phyloP scores from a whole-genome alignment of 1,140 invertebrate genomes.

The Rhynchophorus ferrugineus region DNA sequence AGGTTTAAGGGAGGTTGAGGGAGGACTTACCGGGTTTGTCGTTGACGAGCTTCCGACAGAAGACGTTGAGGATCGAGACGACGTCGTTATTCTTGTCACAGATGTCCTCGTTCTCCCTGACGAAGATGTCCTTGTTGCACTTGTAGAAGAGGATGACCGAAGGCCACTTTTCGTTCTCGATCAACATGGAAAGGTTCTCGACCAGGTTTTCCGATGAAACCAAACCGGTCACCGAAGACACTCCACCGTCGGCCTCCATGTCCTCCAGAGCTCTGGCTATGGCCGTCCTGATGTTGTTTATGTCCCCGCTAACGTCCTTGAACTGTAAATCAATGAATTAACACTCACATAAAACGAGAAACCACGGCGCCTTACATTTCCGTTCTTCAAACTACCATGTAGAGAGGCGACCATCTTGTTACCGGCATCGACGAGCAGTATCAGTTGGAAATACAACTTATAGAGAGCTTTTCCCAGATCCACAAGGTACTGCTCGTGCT shows the following conservation, averaged over 20 bases:
- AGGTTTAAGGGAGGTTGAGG: constrained; percentile 8
- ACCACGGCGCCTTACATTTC: constrained; percentile 36
- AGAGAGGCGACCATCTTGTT: constrained; percentile 75
- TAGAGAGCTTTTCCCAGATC: constrained; percentile 80
- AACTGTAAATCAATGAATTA: constrained; percentile 37
- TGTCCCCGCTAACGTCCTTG: constrained; percentile 50
- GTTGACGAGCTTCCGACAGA: constrained; percentile 60
- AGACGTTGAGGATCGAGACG: constrained; percentile 61
- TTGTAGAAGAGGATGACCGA: constrained; percentile 55
- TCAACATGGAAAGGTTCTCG: constrained; percentile 50
- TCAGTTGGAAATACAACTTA: constrained; percentile 88
- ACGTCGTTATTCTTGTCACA: constrained; percentile 55
- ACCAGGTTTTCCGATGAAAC: constrained; percentile 42
- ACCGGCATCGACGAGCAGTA: constrained; percentile 84
- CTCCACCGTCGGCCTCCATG: constrained; percentile 50
- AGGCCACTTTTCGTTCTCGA: constrained; percentile 56
- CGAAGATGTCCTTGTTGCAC: constrained; percentile 53
- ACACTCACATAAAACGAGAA: not conserved
- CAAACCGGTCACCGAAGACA: constrained; percentile 42
- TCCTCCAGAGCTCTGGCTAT: constrained; percentile 49
- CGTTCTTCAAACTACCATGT: constrained; percentile 46
- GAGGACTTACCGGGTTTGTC: constrained; percentile 52
- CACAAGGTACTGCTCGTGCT: constrained; percentile 54
- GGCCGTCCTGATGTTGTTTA: constrained; percentile 46
- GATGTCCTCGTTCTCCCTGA: constrained; percentile 50